Percentiles rank a stretch among this genome's conserved stretches.
phyloP scores from a whole-genome alignment of 2,113 vertebrate genomes.

The Podilymbus podiceps region DNA sequence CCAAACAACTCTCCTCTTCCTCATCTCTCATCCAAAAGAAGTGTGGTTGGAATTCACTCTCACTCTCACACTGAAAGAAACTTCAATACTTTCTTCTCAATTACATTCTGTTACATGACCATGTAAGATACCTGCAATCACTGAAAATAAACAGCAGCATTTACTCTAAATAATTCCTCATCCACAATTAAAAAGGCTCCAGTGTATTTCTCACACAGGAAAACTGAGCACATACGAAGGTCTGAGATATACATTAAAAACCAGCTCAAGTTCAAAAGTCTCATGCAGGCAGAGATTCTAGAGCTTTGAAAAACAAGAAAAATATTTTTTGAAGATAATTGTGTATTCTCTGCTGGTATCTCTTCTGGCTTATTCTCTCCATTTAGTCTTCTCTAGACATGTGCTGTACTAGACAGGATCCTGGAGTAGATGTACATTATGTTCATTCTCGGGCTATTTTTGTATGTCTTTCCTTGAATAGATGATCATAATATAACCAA shows the following conservation, averaged over 20 bases:
- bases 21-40: background rate
- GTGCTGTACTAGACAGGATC: background rate
- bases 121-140: background rate
- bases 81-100: background rate
- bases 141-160: background rate
- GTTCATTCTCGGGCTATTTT: background rate
- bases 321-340: background rate
- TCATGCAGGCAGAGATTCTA: background rate
- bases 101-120: background rate
- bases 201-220: background rate
- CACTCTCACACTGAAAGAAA: background rate
- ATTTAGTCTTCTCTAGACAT: background rate
- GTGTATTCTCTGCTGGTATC: background rate
- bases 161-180: background rate
- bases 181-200: background rate
- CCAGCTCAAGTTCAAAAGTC: background rate
- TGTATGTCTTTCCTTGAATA: background rate
- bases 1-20: background rate
- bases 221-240: background rate
- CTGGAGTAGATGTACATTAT: background rate
- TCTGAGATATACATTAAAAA: background rate
- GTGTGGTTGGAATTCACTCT: background rate
- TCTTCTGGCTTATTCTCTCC: background rate
- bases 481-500: background rate
- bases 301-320: background rate